Conservation (phyloP, 2,797 vertebrate species). For the Neopelma chrysocephalum region DNA sequence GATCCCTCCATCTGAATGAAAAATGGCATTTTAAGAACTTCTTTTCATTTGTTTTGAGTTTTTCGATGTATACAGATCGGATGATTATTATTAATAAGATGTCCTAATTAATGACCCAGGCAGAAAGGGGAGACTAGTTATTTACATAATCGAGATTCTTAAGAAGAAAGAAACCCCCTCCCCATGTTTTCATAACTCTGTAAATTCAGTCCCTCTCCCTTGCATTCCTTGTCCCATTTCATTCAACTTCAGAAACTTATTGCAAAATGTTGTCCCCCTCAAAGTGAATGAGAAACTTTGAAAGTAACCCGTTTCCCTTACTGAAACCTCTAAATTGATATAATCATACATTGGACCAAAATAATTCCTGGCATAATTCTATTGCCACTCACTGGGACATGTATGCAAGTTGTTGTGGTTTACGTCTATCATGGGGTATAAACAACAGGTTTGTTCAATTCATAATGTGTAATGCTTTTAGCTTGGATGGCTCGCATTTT, state of each 20-base stretch:
- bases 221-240: neutral
- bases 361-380: neutral
- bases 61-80: neutral
- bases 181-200: neutral
- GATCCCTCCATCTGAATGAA: neutral
- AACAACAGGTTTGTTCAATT: neutral
- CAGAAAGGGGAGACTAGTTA: neutral
- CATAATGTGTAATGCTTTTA: neutral
- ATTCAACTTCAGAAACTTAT: neutral
- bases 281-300: neutral
- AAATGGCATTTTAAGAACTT: neutral
- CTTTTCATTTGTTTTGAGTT: neutral
- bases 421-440: neutral
- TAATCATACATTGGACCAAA: neutral
- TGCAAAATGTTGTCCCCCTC: neutral
- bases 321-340: neutral
- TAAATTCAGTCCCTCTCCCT: neutral
- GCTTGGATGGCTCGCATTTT: neutral
- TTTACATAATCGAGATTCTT: neutral
- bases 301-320: neutral
- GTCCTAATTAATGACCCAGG: neutral
- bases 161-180: neutral
- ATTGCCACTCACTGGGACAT: fast-evolving
- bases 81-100: neutral
- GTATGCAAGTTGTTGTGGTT: neutral